phyloP scores from a whole-genome alignment of 2,113 vertebrate species.

The Sakesphorus luctuosus region DNA sequence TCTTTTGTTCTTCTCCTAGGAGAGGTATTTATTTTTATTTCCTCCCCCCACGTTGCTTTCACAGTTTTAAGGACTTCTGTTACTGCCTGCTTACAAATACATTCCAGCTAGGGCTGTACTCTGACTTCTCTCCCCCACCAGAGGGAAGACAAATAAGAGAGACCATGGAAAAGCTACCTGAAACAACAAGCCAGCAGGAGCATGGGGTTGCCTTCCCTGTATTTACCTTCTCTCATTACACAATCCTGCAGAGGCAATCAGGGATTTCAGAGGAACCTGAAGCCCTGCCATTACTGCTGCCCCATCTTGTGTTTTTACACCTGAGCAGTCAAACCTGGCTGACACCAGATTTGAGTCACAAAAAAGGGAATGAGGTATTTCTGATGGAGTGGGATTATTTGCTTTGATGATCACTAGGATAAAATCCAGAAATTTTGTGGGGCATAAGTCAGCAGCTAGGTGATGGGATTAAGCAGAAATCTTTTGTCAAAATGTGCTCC shows the following conservation, averaged over 20 bases:
- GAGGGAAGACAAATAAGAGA: background rate
- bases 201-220: background rate
- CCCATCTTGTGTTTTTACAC: background rate
- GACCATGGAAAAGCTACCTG: background rate
- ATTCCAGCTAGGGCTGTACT: background rate
- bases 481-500: background rate
- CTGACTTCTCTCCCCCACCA: background rate
- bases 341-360: background rate
- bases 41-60: background rate
- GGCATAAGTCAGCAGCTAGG: background rate
- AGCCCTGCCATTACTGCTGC: background rate
- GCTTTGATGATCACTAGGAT: background rate
- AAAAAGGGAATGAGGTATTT: background rate
- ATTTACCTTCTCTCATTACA: background rate
- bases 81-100: background rate
- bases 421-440: background rate
- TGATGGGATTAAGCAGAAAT: background rate
- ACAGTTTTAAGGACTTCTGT: background rate
- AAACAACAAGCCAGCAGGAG: background rate
- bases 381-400: background rate
- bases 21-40: background rate
- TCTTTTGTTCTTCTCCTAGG: constrained; percentile 52
- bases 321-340: background rate
- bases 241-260: background rate
- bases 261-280: background rate